Evolutionary conservation across 2,113 vertebrate genomes (phyloP).

Genomic region (Circaetus gallicus): DNA sequence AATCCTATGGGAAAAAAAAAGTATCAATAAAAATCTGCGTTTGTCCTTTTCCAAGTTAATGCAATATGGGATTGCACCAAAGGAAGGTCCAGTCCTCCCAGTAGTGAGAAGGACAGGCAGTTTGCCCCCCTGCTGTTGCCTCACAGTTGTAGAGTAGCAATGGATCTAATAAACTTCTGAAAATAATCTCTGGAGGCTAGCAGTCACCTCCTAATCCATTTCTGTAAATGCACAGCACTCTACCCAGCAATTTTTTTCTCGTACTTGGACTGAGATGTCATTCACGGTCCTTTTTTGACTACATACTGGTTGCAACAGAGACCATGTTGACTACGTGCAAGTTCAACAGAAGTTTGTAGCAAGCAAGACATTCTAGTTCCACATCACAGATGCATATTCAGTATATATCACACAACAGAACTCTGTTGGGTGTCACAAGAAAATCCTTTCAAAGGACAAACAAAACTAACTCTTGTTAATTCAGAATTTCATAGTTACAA

Average conservation of each 20-base stretch:
- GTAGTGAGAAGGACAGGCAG: background rate
- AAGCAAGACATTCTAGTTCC: constrained; percentile 9
- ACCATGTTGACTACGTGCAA: constrained; percentile 29
- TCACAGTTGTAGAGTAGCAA: background rate
- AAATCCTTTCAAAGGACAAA: constrained; percentile 59
- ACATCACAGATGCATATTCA: constrained; percentile 51
- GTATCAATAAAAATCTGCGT: background rate
- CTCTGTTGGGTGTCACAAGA: constrained; percentile 41
- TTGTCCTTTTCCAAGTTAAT: background rate
- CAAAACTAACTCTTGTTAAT: constrained; percentile 60
- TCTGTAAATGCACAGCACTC: background rate
- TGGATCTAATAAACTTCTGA: background rate
- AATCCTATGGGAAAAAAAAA: background rate
- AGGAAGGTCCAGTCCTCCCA: background rate
- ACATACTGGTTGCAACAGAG: background rate
- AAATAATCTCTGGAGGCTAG: background rate
- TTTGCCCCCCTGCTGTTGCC: background rate
- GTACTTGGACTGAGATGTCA: background rate
- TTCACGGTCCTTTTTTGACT: background rate
- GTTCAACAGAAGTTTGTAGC: constrained; percentile 22
- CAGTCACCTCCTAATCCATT: background rate
- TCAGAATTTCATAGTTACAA: constrained; percentile 36
- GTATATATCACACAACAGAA: constrained; percentile 44
- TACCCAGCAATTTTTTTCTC: background rate
- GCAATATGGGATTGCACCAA: background rate